Evolutionary conservation across 2,888 invertebrate species (phyloP).

Genomic region (Cyclophora albipunctata): DNA sequence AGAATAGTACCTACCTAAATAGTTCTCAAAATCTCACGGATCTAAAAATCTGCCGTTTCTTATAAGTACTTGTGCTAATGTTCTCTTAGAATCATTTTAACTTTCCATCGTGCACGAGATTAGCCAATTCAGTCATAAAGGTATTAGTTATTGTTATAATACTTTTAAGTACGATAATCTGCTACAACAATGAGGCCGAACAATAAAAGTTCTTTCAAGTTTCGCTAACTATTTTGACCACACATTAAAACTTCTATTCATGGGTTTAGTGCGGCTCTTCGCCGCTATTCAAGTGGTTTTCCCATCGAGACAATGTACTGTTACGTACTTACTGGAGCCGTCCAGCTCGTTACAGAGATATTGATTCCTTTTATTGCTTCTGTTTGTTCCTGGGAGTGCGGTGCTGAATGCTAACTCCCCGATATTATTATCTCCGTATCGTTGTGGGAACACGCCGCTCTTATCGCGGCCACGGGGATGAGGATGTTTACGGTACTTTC

Average conservation of each 20-base stretch:
- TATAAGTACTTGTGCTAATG: no score
- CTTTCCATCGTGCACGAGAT: no score
- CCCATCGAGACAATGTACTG: slow-evolving; percentile 9
- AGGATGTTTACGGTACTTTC: slow-evolving; percentile 36
- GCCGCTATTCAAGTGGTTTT: slow-evolving; percentile 3
- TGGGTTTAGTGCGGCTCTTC: slow-evolving; percentile 8
- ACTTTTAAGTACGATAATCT: no score
- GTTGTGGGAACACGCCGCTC: slow-evolving; percentile 21
- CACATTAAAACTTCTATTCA: not conserved
- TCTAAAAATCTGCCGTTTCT: no score
- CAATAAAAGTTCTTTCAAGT: not conserved
- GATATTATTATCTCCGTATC: slow-evolving; percentile 27
- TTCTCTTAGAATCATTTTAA: no score
- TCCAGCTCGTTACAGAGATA: slow-evolving; percentile 15
- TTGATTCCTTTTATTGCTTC: slow-evolving; percentile 16
- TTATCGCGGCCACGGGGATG: slow-evolving; percentile 37
- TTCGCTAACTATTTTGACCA: not conserved
- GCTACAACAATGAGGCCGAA: no score
- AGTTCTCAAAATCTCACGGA: no score
- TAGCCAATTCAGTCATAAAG: no score
- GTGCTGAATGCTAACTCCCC: slow-evolving; percentile 28
- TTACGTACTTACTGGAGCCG: slow-evolving; percentile 15
- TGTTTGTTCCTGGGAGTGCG: slow-evolving; percentile 21
- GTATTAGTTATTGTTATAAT: no score
- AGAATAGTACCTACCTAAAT: no score